These are phyloP conservation scores for Melipona bicolor DNA, from an alignment of 2,888 invertebrate species.

Conservation along the genomic window DNA sequence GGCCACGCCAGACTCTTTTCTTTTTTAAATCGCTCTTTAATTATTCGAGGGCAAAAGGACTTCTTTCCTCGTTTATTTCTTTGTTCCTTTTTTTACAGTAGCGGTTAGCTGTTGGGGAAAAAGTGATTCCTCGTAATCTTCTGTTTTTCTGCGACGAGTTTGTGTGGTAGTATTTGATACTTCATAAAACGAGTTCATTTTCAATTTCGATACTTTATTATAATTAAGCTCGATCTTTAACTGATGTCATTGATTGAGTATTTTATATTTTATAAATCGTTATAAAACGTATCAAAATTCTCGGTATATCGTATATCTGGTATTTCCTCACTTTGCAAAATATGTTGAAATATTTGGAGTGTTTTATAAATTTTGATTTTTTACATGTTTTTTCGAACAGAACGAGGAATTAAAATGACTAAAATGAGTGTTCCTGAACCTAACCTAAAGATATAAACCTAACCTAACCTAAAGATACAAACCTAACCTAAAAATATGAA, in stretches of 20 bases:
- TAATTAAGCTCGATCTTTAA: neutral
- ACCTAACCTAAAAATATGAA: no score
- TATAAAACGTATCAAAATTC: no score
- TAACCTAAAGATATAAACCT: no score
- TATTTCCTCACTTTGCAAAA: neutral
- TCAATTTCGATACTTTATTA: neutral
- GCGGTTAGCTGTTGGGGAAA: neutral
- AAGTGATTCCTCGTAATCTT: neutral
- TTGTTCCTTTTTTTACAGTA: neutral
- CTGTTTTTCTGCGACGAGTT: neutral
- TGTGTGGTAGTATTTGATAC: neutral
- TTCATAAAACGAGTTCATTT: neutral
- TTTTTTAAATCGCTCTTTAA: conserved; percentile 2
- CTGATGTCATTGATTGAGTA: no score
- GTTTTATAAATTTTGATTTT: neutral
- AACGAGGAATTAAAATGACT: no score
- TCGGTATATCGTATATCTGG: neutral
- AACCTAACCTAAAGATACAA: no score
- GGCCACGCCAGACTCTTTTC: neutral
- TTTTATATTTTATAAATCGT: no score
- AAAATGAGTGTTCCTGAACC: no score
- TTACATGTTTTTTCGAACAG: no score
- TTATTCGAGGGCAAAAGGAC: neutral
- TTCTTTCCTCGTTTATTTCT: conserved; percentile 4
- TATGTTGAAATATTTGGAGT: neutral